Percentiles rank a stretch among this genome's conserved stretches.
These are phyloP conservation scores for Mormyrus iriodes DNA, from an alignment of 2,113 vertebrate species.

Conservation along the genomic window DNA sequence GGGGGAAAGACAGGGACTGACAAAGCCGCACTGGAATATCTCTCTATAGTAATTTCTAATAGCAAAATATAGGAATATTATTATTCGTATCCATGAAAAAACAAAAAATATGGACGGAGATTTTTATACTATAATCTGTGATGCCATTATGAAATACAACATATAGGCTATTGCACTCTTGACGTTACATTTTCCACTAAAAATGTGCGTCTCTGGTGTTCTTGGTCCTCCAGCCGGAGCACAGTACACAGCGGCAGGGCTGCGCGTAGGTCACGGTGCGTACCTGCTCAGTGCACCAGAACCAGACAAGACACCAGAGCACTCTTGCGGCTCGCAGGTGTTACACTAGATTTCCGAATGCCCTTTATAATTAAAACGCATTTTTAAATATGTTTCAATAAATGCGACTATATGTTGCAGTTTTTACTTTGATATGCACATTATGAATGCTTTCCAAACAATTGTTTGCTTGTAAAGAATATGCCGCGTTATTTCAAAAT, in stretches of 20 bases:
- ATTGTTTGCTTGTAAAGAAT: neutral
- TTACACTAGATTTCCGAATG: neutral
- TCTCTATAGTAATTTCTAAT: neutral
- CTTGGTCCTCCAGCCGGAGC: too few relatives aligned
- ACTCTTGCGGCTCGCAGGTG: neutral
- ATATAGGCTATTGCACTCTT: neutral
- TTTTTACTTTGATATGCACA: neutral
- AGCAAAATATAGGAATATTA: neutral
- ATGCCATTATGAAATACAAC: neutral
- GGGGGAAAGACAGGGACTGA: neutral
- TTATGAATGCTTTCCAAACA: neutral
- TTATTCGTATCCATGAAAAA: neutral
- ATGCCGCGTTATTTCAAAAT: neutral
- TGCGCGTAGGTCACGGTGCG: too few relatives aligned
- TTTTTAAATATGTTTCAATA: neutral
- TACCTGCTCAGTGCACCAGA: neutral
- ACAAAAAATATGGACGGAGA: neutral
- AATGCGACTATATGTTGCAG: neutral
- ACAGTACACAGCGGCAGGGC: too few relatives aligned
- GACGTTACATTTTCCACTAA: neutral
- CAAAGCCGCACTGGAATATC: neutral
- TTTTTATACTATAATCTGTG: neutral
- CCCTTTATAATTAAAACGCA: neutral
- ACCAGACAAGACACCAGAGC: neutral
- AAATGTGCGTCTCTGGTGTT: neutral